Conservation (phyloP, 2,797 vertebrate species). For the Odontamblyopus rebecca region DNA sequence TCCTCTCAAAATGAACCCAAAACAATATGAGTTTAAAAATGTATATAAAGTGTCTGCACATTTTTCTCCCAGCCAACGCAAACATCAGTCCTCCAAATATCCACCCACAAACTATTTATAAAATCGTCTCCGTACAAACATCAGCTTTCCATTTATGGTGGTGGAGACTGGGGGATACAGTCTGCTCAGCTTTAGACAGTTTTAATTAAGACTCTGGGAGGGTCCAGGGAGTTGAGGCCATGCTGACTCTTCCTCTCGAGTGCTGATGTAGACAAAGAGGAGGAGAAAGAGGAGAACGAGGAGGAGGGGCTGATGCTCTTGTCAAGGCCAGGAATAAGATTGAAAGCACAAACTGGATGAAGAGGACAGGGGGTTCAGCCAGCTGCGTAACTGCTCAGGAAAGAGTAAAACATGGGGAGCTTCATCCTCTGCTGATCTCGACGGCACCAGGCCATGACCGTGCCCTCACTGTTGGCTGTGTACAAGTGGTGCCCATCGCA, state of each 20-base stretch:
- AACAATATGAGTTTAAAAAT: neutral
- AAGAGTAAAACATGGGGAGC: slow-evolving; percentile 98
- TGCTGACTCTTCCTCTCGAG: slow-evolving; percentile 55
- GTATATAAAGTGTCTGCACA: slow-evolving; percentile 63
- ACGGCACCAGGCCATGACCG: slow-evolving; percentile 95
- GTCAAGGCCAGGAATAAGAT: slow-evolving; percentile 13
- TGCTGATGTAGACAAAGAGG: slow-evolving; percentile 25
- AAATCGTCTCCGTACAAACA: slow-evolving; percentile 66
- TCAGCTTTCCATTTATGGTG: slow-evolving; percentile 48
- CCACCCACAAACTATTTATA: slow-evolving; percentile 51
- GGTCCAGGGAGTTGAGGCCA: slow-evolving; percentile 59
- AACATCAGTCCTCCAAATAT: slow-evolving; percentile 32
- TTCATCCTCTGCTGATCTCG: slow-evolving; percentile 98
- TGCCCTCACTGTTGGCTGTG: slow-evolving; percentile 95
- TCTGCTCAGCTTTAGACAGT: slow-evolving; percentile 44
- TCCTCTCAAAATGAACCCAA: neutral
- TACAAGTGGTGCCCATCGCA: slow-evolving; percentile 97
- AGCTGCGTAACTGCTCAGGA: slow-evolving; percentile 96
- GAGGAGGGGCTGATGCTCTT: slow-evolving; percentile 21
- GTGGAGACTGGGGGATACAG: slow-evolving; percentile 31
- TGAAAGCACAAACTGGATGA: slow-evolving; percentile 25
- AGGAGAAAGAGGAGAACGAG: neutral
- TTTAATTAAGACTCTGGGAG: slow-evolving; percentile 51
- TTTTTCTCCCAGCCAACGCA: slow-evolving; percentile 29
- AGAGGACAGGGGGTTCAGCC: slow-evolving; percentile 72